A percentile compares a stretch with the other conserved stretches of the same genome.
phyloP scores from a whole-genome alignment of 2,797 vertebrate genomes.

The Rhynchonycteris naso region DNA sequence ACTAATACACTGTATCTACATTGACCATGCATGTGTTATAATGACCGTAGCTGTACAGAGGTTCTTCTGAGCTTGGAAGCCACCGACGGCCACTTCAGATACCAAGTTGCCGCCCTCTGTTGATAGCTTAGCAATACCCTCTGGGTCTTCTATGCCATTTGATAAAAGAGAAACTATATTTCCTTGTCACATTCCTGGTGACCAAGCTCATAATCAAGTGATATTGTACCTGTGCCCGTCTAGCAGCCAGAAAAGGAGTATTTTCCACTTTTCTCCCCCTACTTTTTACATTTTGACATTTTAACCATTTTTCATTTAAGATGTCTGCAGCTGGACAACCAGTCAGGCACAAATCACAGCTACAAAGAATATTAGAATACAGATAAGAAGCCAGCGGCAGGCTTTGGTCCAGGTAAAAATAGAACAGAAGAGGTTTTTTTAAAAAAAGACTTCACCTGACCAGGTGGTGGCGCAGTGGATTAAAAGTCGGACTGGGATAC shows the following conservation, averaged over 20 bases:
- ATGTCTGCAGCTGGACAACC: constrained; percentile 33
- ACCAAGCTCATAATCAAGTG: constrained; percentile 65
- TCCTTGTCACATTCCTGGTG: constrained; percentile 55
- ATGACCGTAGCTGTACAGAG: constrained; percentile 41
- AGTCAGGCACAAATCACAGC: constrained; percentile 44
- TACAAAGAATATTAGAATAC: constrained; percentile 16
- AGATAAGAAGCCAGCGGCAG: constrained; percentile 24
- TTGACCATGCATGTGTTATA: constrained; percentile 56
- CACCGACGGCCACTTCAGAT: constrained; percentile 76
- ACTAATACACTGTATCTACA: neutral
- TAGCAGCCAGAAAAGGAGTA: constrained; percentile 41
- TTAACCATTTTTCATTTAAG: constrained; percentile 69
- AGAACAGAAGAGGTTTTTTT: neutral
- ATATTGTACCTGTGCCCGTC: constrained; percentile 75
- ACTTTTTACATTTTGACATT: constrained; percentile 53
- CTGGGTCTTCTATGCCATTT: neutral
- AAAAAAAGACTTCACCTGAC: too few relatives aligned
- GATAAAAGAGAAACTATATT: constrained; percentile 77
- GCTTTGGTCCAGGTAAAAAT: constrained; percentile 50
- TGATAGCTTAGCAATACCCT: constrained; percentile 74
- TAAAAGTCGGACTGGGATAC: too few relatives aligned
- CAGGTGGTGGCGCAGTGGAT: too few relatives aligned
- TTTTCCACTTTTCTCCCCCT: neutral
- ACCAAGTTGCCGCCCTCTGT: constrained; percentile 44
- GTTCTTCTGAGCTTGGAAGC: constrained; percentile 59